Evolutionary conservation across 2,797 vertebrate species (phyloP), one percentile per base, ranked within the genome.

Genomic region (Myotis findleyi): DNA sequence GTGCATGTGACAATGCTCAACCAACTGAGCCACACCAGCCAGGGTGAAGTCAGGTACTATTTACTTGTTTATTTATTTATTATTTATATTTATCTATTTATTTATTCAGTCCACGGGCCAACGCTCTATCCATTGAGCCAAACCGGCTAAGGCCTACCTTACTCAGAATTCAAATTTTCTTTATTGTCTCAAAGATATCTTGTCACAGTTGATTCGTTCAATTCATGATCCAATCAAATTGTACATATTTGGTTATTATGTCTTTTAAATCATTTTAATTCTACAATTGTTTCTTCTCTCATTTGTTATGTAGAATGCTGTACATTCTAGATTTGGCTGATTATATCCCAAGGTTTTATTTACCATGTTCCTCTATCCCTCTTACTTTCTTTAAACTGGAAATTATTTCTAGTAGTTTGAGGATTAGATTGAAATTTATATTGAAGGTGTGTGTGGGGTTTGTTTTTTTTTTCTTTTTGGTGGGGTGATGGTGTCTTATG

Each of bases 241-340:
- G 41, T 25, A 33, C 44, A 33, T n/a, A 44, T 77, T 87, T 92
- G 49, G 27, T 59, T 75, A 73, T 55, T 72, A 68, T 87, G 41
- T 69, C 57, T 82, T 17, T 79, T 79, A 69, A 91, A 87, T 81
- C 8, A 66, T 80, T 86, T 85, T 87, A 59, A 33, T 68, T 87
- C 41, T 76, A 17, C 38, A 91, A 64, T 27, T 84, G 33, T 73
- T 94, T 94, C 27, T 86, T 73, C 38, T 27, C 73, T 82, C n/a
- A 21, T 73, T 86, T 90, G 75, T 83, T 89, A 41, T 86, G 6
- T 59, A 89, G 66, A 80, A 86, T 38, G 57, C 33, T 33, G 4
- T 4, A 75, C 20, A 80, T 89, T 89, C 66, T 86, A 64, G 18
- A 79, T 84, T 92, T 93, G 36, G 25, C 27, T 81, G 49, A 73